Conservation (phyloP, 1,140 invertebrate species). For the Chrysomallon squamiferum region DNA sequence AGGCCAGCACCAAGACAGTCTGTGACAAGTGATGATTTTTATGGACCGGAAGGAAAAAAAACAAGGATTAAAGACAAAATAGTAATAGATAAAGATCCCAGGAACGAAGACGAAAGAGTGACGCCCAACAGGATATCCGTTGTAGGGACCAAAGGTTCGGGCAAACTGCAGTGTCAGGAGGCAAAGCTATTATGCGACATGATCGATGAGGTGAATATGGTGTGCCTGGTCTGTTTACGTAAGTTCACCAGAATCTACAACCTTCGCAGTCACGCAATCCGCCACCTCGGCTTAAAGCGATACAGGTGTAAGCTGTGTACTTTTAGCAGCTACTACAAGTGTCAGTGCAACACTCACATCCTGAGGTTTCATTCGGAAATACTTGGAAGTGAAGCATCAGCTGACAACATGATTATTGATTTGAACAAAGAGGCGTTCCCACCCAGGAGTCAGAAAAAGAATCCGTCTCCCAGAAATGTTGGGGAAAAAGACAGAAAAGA, state of each 20-base stretch:
- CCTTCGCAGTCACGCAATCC: conserved; percentile 60
- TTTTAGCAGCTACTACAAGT: conserved; percentile 59
- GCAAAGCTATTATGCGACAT: conserved; percentile 40
- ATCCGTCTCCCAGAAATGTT: conserved; percentile 18
- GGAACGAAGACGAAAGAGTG: conserved; percentile 25
- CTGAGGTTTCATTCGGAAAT: conserved; percentile 41
- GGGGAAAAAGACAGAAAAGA: conserved; percentile 1
- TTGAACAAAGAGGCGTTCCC: conserved; percentile 40
- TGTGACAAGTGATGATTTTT: too few species aligned
- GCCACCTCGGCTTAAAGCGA: conserved; percentile 62
- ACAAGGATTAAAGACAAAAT: conserved; percentile 31
- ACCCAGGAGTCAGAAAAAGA: conserved; percentile 31
- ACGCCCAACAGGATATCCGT: conserved; percentile 22
- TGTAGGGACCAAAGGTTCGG: conserved; percentile 5
- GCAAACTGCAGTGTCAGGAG: conserved; percentile 33
- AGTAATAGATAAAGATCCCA: conserved; percentile 34
- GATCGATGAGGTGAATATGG: conserved; percentile 47
- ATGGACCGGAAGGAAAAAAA: too few species aligned
- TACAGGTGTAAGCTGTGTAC: conserved; percentile 61
- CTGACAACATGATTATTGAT: conserved; percentile 38
- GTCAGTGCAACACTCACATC: conserved; percentile 56
- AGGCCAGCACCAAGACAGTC: too few species aligned
- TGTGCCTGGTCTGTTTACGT: conserved; percentile 59
- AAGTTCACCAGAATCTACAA: conserved; percentile 54
- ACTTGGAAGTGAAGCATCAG: neutral